These are phyloP conservation scores for Oryzias curvinotus DNA, from an alignment of 2,113 vertebrate genomes.

Conservation along the genomic window DNA sequence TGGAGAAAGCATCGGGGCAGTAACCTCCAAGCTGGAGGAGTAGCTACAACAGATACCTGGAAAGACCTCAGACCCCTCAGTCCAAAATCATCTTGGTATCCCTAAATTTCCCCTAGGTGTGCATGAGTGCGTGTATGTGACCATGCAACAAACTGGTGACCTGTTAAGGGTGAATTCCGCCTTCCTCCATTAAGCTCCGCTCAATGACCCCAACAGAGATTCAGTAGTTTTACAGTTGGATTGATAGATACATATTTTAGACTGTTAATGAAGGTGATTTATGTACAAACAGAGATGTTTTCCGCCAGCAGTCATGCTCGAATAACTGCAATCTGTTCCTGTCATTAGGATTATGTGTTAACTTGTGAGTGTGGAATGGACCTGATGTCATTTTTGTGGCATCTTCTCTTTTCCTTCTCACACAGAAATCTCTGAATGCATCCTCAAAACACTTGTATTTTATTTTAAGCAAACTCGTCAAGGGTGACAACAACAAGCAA, in stretches of 20 bases:
- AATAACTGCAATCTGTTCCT: conserved; percentile 14
- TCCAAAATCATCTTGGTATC: too few relatives aligned
- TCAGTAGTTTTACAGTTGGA: too few relatives aligned
- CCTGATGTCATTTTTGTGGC: conserved; percentile 4
- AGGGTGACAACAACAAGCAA: conserved; percentile 5
- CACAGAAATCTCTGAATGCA: background rate
- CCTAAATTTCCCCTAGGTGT: too few relatives aligned
- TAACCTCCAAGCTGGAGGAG: too few relatives aligned
- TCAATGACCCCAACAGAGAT: too few relatives aligned
- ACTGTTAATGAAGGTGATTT: background rate
- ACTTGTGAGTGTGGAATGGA: background rate
- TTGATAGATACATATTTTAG: background rate
- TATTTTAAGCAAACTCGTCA: conserved; percentile 10
- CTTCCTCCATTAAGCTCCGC: too few relatives aligned
- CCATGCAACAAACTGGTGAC: too few relatives aligned
- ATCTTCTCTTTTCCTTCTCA: background rate
- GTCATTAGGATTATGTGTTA: background rate
- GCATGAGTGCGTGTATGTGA: too few relatives aligned
- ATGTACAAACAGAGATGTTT: conserved; percentile 7
- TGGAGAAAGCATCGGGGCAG: too few relatives aligned
- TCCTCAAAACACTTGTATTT: conserved; percentile 1
- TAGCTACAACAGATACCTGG: too few relatives aligned
- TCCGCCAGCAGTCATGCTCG: conserved; percentile 1
- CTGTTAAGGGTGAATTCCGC: too few relatives aligned
- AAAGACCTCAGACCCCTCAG: too few relatives aligned